Base-by-base conservation (phyloP, 2,113 vertebrate genomes). In the Cavia porcellus region DNA sequence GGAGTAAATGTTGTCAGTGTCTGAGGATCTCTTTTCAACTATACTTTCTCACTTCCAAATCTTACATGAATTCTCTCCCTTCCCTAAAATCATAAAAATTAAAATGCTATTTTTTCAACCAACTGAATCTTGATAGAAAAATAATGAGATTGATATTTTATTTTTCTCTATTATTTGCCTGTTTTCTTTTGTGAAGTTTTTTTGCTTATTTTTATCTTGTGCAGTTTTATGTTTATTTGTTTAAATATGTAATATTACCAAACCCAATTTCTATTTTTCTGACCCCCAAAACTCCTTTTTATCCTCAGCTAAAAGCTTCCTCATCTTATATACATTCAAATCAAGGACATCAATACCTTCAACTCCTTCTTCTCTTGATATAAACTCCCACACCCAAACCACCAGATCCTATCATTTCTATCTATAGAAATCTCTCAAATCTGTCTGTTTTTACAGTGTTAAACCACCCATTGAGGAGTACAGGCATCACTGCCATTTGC, bases 91-190 rank as follows among this genome's bases (percentile, higher is more conserved):
- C 45, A 7, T 35, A 84, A 86, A 87, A 38, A 22, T 74, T 84
- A 75, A 42, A 91, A 79, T 86, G n/a, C 25, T 57, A 32, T n/a
- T 87, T 94, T 92, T 94, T 84, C 68, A 91, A 30, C 68, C 32
- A 59, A 42, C 66, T 72, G 64, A 38, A 64, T 82, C 72, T 82
- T 45, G 82, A 72, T 47, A 83, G 92, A 47, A 17, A 79, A 86
- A 61, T 89, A 28, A 14, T 68, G 32, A 92, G 50, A 47, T 32
- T 38, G 24, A 66, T 50, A 20, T 52, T 95, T 95, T 70, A 83
- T 79, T 89, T 83, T 91, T 92, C 85, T 97, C 92, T 87, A 64
- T 17, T 66, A 61, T 90, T 86, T 87, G n/a, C 38, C 5, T 77
- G 35, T 64, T 92, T 97, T 85, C 80, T 95, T 90, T 86, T 2